phyloP scores from a whole-genome alignment of 2,113 vertebrate species.

The Oenanthe oenanthe region DNA sequence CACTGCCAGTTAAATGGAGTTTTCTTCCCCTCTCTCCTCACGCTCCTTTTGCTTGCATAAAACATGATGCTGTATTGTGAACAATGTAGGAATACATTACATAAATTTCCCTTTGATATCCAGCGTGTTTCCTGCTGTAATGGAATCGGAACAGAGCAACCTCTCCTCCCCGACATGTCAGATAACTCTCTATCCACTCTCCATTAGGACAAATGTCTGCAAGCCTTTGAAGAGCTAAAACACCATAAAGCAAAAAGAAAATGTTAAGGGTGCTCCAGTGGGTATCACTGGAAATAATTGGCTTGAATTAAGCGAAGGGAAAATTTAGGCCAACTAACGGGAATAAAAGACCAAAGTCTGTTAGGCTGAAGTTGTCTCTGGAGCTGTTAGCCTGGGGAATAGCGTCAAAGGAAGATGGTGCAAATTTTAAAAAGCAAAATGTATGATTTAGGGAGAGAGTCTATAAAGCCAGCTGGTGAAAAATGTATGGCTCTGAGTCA shows the following conservation, averaged over 20 bases:
- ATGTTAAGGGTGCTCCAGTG: conserved; percentile 53
- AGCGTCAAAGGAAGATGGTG: conserved; percentile 44
- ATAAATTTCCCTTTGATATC: conserved; percentile 81
- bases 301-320: not conserved
- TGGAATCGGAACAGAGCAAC: conserved; percentile 72
- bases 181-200: conserved; percentile 69
- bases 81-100: conserved; percentile 81
- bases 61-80: conserved; percentile 73
- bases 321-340: conserved; percentile 42
- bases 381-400: conserved; percentile 46
- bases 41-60: conserved; percentile 74
- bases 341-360: conserved; percentile 56
- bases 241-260: conserved; percentile 58
- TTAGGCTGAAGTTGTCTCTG: conserved; percentile 31
- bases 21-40: conserved; percentile 41
- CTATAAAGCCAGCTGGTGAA: not conserved
- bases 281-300: conserved; percentile 58
- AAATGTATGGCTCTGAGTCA: conserved; percentile 43
- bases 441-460: conserved; percentile 42
- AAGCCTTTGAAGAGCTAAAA: conserved; percentile 61
- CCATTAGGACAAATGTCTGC: conserved; percentile 72
- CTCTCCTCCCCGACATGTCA: conserved; percentile 61
- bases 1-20: conserved; percentile 47
- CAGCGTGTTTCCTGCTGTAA: conserved; percentile 75
- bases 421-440: conserved; percentile 52